These are phyloP conservation scores for Mastigias papua DNA, from an alignment of 30 jellyfish, hydroid and myxozoan genomes.

Conservation along the genomic window DNA sequence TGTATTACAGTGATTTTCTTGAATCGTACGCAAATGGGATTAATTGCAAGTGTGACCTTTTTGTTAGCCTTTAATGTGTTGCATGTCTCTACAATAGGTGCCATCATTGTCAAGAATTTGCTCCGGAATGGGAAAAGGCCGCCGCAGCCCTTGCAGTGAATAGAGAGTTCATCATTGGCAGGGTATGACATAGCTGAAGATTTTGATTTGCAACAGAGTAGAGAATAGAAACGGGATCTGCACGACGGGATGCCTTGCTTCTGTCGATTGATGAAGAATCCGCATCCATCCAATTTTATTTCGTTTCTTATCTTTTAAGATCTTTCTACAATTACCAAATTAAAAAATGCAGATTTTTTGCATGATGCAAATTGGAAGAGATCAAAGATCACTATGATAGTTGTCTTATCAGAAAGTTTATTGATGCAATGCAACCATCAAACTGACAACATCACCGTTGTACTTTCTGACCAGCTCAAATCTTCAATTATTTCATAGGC, in stretches of 20 bases:
- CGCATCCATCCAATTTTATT: not conserved
- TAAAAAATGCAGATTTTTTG: too few relatives aligned
- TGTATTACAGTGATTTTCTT: too few relatives aligned
- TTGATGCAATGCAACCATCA: too few relatives aligned
- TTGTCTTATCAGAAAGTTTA: too few relatives aligned
- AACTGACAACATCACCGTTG: too few relatives aligned
- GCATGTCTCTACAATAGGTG: conserved; percentile 80
- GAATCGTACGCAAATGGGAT: too few relatives aligned
- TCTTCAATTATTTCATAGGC: conserved; percentile 42
- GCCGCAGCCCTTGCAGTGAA: conserved; percentile 85
- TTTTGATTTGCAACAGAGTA: not conserved
- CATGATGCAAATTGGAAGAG: too few relatives aligned
- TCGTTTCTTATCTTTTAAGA: too few relatives aligned
- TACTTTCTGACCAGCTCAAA: not conserved
- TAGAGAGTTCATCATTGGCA: conserved; percentile 91
- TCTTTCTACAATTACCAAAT: too few relatives aligned
- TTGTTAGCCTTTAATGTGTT: too few relatives aligned
- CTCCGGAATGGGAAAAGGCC: conserved; percentile 98
- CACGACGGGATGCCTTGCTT: not conserved
- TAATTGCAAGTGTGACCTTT: too few relatives aligned
- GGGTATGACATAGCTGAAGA: conserved; percentile 59
- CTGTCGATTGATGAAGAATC: not conserved
- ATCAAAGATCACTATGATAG: too few relatives aligned
- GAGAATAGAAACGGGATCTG: not conserved
- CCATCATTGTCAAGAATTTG: conserved; percentile 91